Percentiles rank a stretch among this genome's conserved stretches.
phyloP scores from a whole-genome alignment of 2,113 vertebrate species.

The Callospermophilus lateralis region DNA sequence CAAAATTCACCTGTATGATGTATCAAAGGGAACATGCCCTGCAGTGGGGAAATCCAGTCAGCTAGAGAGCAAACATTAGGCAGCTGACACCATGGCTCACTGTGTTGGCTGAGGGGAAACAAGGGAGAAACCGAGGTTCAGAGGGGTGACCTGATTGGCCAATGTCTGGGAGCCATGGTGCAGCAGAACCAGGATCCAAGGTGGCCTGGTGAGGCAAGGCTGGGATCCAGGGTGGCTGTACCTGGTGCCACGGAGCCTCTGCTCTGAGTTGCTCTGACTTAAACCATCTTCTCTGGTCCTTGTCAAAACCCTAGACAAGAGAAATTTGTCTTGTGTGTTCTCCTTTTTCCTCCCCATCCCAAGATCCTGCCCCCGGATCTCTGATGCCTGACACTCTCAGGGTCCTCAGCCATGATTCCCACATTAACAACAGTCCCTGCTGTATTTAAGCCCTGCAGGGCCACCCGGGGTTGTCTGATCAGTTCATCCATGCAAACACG shows the following conservation, averaged over 20 bases:
- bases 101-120: not conserved
- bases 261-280: not conserved
- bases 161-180: not conserved
- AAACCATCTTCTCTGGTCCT: not conserved
- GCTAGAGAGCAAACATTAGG: not conserved
- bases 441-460: not conserved
- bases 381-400: not conserved
- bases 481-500: not conserved
- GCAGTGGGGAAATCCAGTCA: slow-evolving; percentile 56
- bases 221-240: accelerated
- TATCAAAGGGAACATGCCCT: slow-evolving; percentile 76
- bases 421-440: accelerated
- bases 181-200: not conserved
- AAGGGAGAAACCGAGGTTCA: not conserved
- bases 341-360: not conserved
- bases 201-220: not conserved
- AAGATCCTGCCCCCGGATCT: not conserved
- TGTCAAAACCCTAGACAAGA: not conserved
- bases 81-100: accelerated
- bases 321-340: accelerated
- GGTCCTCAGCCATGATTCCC: not conserved
- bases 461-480: no score
- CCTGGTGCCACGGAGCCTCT: not conserved
- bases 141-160: not conserved
- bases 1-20: slow-evolving; percentile 81